Conservation (phyloP, 92 coral and sea anemone genomes). For the Virgularia gustaviana region DNA sequence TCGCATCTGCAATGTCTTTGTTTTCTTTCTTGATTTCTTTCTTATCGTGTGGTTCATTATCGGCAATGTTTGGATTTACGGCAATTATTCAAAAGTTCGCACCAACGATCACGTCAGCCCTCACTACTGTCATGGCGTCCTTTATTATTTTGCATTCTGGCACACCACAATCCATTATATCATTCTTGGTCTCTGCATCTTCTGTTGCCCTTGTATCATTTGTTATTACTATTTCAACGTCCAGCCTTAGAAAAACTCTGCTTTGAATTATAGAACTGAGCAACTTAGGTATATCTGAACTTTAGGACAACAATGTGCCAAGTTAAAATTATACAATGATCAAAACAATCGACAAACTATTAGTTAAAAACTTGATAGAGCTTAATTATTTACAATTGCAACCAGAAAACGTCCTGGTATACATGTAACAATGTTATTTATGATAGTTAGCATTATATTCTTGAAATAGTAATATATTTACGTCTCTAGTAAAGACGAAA, state of each 20-base stretch:
- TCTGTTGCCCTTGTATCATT: constrained; percentile 55
- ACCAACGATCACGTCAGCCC: background rate
- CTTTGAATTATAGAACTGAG: too few species aligned
- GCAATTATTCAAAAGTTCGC: constrained; percentile 54
- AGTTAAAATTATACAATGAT: too few species aligned
- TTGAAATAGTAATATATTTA: too few species aligned
- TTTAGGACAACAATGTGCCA: too few species aligned
- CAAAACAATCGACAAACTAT: too few species aligned
- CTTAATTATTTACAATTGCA: too few species aligned
- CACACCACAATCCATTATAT: constrained; percentile 79
- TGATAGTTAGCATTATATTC: too few species aligned
- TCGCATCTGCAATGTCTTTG: constrained; percentile 48
- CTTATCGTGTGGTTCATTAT: constrained; percentile 86
- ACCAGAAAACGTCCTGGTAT: too few species aligned
- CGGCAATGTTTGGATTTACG: constrained; percentile 93
- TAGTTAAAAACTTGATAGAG: too few species aligned
- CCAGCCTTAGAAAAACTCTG: background rate
- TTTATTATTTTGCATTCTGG: constrained; percentile 94
- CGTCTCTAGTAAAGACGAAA: too few species aligned
- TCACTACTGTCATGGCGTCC: constrained; percentile 61
- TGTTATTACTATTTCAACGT: constrained; percentile 15
- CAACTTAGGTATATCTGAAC: too few species aligned
- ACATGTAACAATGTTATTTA: too few species aligned
- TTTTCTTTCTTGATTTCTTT: constrained; percentile 76
- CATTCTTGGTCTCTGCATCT: constrained; percentile 69